Base-by-base conservation (phyloP, 2,797 vertebrate species). In the Tapirus indicus region DNA sequence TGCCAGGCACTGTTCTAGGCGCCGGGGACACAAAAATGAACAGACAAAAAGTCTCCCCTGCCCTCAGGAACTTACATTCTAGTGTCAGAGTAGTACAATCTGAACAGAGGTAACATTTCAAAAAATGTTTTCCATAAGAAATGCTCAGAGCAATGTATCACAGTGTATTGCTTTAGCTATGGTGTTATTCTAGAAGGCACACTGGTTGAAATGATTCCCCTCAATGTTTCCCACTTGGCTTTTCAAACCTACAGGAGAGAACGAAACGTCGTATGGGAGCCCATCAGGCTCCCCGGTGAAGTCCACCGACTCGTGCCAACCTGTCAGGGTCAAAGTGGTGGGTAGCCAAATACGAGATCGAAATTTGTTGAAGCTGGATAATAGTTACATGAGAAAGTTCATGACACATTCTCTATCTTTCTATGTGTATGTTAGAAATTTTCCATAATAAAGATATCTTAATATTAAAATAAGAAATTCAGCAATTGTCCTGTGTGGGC, bases 401-500 rank as follows among this genome's bases (percentile, higher is more conserved):
- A 16, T 17, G 17, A 71, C 3, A 5, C 25, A 38, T 80, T 93
- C 47, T 74, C 47, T 47, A 47, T 35, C 23, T 58, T 64, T 68
- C 68, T 66, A 21, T 66, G 58, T 27, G 10, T n/a, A 54, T 44
- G 35, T 17, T 60, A 23, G 64, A 44, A 82, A 17, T 35, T 92
- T 88, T 64, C 35, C 90, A 80, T 56, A 16, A 69, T 79, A 86
- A 82, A 97, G 84, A 56, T 60, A 91, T 47, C 60, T 91, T 82
- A 60, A 58, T 84, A 60, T 77, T 52, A 2, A 87, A 60, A 44
- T 88, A 74, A 74, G 29, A 77, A 95, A 58, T 69, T 47, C 66
- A 88, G 20, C 14, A 66, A n/a, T 17, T 60, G 14, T 69, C 58
- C 49, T 58, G 7, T 5, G 4, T 64, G 23, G 56, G 23, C 71